These are phyloP conservation scores for Papilio helenus DNA, from an alignment of 1,140 invertebrate genomes.

Conservation along the genomic window DNA sequence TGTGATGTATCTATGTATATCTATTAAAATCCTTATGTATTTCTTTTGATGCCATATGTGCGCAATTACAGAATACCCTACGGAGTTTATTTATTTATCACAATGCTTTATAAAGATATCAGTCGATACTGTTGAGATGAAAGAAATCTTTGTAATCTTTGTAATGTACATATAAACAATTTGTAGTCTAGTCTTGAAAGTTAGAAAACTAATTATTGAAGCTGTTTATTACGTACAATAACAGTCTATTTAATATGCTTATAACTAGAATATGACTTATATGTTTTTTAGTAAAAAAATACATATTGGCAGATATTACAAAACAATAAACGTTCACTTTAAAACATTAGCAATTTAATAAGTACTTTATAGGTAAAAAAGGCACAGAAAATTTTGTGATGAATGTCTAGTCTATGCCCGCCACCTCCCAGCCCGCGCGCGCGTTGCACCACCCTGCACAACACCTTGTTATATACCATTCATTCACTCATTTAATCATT, in stretches of 20 bases:
- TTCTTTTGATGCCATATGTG: not conserved
- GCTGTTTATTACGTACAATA: constrained; percentile 18
- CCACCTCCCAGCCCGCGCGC: too few species aligned
- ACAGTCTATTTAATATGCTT: constrained; percentile 17
- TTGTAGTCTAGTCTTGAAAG: not conserved
- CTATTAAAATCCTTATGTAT: not conserved
- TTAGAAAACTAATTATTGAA: not conserved
- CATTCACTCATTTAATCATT: too few species aligned
- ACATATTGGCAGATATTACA: not conserved
- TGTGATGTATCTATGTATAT: not conserved
- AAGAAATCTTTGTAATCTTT: not conserved
- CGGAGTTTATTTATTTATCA: constrained; percentile 1
- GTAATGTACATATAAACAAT: not conserved
- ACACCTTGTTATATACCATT: too few species aligned
- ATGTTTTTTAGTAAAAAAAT: constrained; percentile 10
- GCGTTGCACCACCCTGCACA: too few species aligned
- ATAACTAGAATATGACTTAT: constrained; percentile 9
- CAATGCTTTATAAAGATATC: not conserved
- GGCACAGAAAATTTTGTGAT: not conserved
- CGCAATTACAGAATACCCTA: not conserved
- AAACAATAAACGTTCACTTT: not conserved
- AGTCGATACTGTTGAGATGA: not conserved
- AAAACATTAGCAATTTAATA: not conserved
- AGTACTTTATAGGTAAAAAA: constrained; percentile 3
- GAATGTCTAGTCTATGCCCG: too few species aligned